phyloP scores from a whole-genome alignment of 1,140 invertebrate species.

The Dendrolimus punctatus region DNA sequence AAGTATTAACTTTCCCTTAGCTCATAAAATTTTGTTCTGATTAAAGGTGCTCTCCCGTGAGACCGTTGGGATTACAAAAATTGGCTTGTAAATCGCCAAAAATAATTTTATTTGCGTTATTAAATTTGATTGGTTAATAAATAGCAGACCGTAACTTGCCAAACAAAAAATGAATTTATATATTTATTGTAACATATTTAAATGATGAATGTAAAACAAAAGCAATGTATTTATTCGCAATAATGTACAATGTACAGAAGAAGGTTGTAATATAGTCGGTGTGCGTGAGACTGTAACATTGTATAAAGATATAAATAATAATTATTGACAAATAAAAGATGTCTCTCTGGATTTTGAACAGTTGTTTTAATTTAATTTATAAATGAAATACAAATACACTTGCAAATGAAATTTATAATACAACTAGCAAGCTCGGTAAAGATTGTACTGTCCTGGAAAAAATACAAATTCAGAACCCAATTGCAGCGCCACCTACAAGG shows the following conservation, averaged over 20 bases:
- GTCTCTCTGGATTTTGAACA: slow-evolving; percentile 46
- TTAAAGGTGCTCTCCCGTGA: too few relatives aligned
- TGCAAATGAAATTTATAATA: not conserved
- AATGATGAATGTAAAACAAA: slow-evolving; percentile 26
- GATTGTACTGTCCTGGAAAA: too few relatives aligned
- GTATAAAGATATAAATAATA: slow-evolving; percentile 29
- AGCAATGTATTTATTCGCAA: slow-evolving; percentile 62
- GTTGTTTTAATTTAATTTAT: slow-evolving; percentile 30
- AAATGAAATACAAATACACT: not conserved
- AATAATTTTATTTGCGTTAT: too few relatives aligned
- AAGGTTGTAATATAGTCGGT: slow-evolving; percentile 38
- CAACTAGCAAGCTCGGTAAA: not conserved
- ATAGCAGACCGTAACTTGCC: not conserved
- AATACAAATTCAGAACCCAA: too few relatives aligned
- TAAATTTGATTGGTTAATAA: too few relatives aligned
- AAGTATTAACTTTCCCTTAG: too few relatives aligned
- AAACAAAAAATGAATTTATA: slow-evolving; percentile 4
- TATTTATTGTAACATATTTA: slow-evolving; percentile 1
- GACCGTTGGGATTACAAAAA: too few relatives aligned
- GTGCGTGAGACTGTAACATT: slow-evolving; percentile 39
- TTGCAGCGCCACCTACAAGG: too few relatives aligned
- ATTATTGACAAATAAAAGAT: slow-evolving; percentile 50
- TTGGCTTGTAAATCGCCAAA: too few relatives aligned
- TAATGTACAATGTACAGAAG: slow-evolving; percentile 46
- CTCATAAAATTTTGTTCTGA: too few relatives aligned